A percentile compares a stretch with the other conserved stretches of the same genome.
phyloP scores from a whole-genome alignment of 2,888 invertebrate genomes.

The Lasioglossum vierecki region DNA sequence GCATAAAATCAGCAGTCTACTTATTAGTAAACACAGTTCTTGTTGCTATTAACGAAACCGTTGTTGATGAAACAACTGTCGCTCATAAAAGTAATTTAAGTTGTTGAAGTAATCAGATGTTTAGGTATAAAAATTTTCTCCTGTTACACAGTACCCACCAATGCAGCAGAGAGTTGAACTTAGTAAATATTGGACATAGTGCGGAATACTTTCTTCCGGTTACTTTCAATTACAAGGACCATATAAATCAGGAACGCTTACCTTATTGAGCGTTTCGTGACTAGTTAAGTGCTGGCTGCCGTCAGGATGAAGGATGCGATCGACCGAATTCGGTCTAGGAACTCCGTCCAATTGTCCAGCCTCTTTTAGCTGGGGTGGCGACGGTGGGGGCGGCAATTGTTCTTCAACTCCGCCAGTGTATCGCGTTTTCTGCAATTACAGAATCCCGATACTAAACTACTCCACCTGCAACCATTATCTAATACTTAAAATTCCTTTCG shows the following conservation, averaged over 20 bases:
- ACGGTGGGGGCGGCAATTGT: constrained; percentile 85
- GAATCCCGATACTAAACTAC: constrained; percentile 10
- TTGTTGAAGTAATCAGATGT: background rate
- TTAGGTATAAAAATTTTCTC: background rate
- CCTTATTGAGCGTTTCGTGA: constrained; percentile 80
- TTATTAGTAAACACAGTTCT: too few species aligned
- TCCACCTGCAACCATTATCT: background rate
- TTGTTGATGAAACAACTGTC: background rate
- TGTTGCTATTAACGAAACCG: too few species aligned
- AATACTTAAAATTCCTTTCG: background rate
- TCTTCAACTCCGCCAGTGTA: constrained; percentile 85
- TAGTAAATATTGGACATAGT: background rate
- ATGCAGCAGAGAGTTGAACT: background rate
- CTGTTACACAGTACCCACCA: background rate
- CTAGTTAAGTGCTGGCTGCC: constrained; percentile 73
- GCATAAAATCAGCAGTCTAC: too few species aligned
- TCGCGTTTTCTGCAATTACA: constrained; percentile 85
- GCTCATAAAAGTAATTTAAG: background rate
- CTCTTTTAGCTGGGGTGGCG: constrained; percentile 83
- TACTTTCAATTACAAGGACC: background rate
- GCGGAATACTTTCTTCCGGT: background rate
- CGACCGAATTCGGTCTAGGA: constrained; percentile 84
- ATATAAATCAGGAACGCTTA: constrained; percentile 56
- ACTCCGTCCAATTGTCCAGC: constrained; percentile 79
- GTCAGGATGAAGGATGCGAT: constrained; percentile 81